These are phyloP conservation scores for Anabas testudineus DNA, from an alignment of 2,797 vertebrate genomes.

Conservation along the genomic window DNA sequence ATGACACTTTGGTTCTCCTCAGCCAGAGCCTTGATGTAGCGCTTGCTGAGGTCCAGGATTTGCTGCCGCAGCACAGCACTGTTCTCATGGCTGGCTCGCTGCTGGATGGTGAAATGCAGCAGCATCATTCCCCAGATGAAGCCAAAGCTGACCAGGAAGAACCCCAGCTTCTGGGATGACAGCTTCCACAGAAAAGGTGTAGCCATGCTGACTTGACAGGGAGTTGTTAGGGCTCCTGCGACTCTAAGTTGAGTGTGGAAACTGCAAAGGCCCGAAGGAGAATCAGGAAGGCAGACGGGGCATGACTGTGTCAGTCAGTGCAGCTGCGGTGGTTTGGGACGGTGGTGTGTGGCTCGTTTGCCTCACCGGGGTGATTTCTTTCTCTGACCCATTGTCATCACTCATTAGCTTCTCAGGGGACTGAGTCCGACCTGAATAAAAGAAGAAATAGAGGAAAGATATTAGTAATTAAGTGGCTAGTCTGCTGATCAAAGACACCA, in stretches of 20 bases:
- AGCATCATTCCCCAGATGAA: conserved; percentile 99
- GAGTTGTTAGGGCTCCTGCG: conserved; percentile 14
- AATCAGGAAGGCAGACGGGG: conserved; percentile 74
- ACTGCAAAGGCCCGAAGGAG: conserved; percentile 12
- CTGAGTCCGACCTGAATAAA: conserved; percentile 14
- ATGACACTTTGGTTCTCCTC: conserved; percentile 98
- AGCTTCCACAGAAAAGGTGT: conserved; percentile 95
- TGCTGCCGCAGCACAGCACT: conserved; percentile 95
- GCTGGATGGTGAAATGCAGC: conserved; percentile 99
- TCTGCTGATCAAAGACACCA: conserved; percentile 27
- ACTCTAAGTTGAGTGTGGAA: conserved; percentile 12
- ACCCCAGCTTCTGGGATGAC: conserved; percentile 98
- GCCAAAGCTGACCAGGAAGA: conserved; percentile 98
- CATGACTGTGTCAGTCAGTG: conserved; percentile 65
- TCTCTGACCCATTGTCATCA: conserved; percentile 62
- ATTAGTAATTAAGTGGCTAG: conserved; percentile 5
- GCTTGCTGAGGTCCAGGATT: conserved; percentile 98
- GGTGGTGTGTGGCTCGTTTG: conserved; percentile 16
- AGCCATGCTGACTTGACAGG: conserved; percentile 85
- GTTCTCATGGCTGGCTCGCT: conserved; percentile 94
- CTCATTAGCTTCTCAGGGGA: conserved; percentile 58
- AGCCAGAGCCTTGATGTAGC: conserved; percentile 97
- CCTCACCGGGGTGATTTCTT: conserved; percentile 53
- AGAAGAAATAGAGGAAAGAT: conserved; percentile 25
- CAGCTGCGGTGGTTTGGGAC: conserved; percentile 12